Evolutionary conservation across 2,797 vertebrate species (phyloP).

Genomic region (Oreortyx pictus): DNA sequence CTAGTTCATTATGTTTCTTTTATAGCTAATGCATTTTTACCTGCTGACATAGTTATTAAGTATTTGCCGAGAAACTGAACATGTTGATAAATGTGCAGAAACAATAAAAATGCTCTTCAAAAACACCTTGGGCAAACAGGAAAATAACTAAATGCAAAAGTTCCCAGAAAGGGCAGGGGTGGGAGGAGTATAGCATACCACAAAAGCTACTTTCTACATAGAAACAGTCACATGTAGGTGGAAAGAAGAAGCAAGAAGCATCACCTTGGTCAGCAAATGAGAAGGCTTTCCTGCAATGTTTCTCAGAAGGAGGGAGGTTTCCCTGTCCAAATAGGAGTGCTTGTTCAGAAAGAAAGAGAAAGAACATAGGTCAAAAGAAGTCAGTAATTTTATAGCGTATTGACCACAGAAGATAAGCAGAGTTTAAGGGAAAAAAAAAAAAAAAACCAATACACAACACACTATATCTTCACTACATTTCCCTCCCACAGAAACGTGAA

Average conservation of each 20-base stretch:
- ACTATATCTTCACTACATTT: background rate
- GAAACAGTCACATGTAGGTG: conserved; percentile 78
- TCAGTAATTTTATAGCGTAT: conserved; percentile 78
- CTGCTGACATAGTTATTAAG: background rate
- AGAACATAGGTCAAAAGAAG: conserved; percentile 82
- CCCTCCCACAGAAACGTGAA: conserved; percentile 12
- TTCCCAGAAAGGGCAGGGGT: conserved; percentile 25
- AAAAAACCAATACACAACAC: background rate
- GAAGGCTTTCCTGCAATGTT: conserved; percentile 99
- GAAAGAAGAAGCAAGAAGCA: conserved; percentile 79
- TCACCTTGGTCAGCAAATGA: conserved; percentile 99
- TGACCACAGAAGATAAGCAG: conserved; percentile 67
- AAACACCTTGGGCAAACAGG: background rate
- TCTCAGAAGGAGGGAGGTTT: conserved; percentile 99
- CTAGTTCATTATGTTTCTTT: background rate
- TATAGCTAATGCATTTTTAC: conserved; percentile 7
- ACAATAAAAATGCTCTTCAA: conserved; percentile 10
- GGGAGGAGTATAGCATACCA: conserved; percentile 21
- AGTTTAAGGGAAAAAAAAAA: conserved; percentile 52
- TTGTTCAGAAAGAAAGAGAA: conserved; percentile 86
- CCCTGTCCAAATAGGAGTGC: conserved; percentile 99
- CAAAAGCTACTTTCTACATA: conserved; percentile 71
- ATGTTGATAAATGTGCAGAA: conserved; percentile 11
- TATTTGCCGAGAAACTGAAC: conserved; percentile 6
- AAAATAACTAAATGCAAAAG: conserved; percentile 41